These are phyloP conservation scores for Melieria crassipennis DNA, from an alignment of 2,888 invertebrate species.

Conservation along the genomic window DNA sequence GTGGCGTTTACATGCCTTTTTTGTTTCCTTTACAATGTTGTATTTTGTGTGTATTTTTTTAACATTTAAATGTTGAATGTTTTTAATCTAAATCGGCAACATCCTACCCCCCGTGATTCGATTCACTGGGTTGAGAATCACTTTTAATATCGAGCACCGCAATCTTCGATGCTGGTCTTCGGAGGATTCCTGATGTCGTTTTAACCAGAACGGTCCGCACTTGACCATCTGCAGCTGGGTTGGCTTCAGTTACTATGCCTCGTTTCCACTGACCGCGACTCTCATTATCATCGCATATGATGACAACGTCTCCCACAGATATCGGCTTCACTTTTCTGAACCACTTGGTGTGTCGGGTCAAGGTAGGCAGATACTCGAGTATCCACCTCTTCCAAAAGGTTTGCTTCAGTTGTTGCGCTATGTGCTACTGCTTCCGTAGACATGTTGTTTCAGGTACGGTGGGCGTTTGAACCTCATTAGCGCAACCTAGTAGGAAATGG, in stretches of 20 bases:
- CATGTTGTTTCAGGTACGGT: constrained; percentile 17
- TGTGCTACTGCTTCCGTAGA: constrained; percentile 40
- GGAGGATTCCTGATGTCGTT: constrained; percentile 40
- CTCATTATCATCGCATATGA: constrained; percentile 43
- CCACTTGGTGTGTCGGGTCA: constrained; percentile 31
- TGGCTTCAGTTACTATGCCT: constrained; percentile 31
- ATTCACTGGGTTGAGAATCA: not conserved
- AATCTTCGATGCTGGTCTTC: constrained; percentile 43
- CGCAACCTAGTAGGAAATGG: constrained; percentile 36
- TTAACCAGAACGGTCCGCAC: constrained; percentile 43
- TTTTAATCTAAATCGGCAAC: no score
- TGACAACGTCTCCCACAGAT: constrained; percentile 33
- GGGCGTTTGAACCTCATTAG: constrained; percentile 39
- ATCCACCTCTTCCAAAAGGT: constrained; percentile 26
- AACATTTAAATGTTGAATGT: no score
- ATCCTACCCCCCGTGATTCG: no score
- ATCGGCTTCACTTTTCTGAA: constrained; percentile 26
- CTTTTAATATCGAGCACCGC: constrained; percentile 41
- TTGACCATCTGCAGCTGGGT: constrained; percentile 44
- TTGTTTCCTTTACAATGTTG: no score
- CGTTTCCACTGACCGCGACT: constrained; percentile 46
- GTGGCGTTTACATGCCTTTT: no score
- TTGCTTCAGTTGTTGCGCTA: constrained; percentile 38
- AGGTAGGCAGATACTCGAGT: constrained; percentile 24
- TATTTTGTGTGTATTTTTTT: no score